Base-by-base conservation (phyloP, 2,888 invertebrate species). In the Folsomia manolachei region DNA sequence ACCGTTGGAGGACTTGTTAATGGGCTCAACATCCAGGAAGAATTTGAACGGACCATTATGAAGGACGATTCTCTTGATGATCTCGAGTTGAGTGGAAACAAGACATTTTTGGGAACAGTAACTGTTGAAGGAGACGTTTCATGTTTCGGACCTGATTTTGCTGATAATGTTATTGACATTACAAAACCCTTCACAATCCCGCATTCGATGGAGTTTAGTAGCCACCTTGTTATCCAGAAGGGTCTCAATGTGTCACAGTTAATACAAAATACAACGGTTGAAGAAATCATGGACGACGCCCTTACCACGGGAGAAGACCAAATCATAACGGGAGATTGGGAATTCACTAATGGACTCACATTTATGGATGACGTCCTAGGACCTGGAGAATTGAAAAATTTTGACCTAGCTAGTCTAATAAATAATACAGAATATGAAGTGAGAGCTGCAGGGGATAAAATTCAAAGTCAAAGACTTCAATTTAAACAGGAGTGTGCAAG, bases 11-110 rank as follows among this genome's bases (percentile, higher is more conserved):
- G 75, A 24, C 67, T 27, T 14, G 21, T 78, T 27, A 67, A 61
- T 18, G 67, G 69, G 25, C 25, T 39, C 1, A 60, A 77, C 56
- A 1, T 78, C 11, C 4, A 21, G 18, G 56, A 73, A 4, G 76
- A 71, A 60, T 71, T 68, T 63, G 23, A 69, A 1, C 72, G 77
- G 27, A 79, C 78, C 1, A 24, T 79, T 23, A 73, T 76, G 73
- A 77, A 74, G 71, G 63, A 9, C 25, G 69, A 69, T 7, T 19
- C 7, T 11, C 9, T 19, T n/a, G 56, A 69, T 2, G 7, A 63
- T 1, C 71, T 72, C 25, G 19, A 56, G 1, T 2, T 74, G 0
- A 27, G 18, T 11, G 75, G 74, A 1, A 18, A 24, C 11, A 71
- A 65, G 25, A 23, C 61, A 1, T 72, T 78, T 18, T 14, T 61